Conservation (phyloP, 2,797 vertebrate species). For the Acipenser transmontanus region DNA sequence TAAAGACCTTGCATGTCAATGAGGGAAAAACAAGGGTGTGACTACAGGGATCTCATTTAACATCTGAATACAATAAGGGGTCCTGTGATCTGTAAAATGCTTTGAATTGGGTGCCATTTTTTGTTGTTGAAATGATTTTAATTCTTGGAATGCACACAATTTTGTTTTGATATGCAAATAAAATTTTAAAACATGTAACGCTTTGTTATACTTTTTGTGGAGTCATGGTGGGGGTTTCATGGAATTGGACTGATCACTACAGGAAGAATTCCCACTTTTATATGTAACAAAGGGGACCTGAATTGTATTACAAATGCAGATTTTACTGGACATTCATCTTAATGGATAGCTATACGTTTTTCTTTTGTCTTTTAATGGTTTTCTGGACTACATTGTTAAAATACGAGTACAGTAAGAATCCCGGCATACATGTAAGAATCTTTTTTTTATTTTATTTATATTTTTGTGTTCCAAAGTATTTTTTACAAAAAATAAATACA, state of each 20-base stretch:
- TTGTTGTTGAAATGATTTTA: slow-evolving; percentile 71
- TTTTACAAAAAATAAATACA: no score
- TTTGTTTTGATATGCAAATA: slow-evolving; percentile 89
- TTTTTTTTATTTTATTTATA: no score
- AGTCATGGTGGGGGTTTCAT: no score
- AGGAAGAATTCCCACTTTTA: no score
- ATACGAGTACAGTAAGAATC: no score
- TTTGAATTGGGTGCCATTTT: slow-evolving; percentile 72
- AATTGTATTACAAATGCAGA: slow-evolving; percentile 28
- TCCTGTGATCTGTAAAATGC: slow-evolving; percentile 68
- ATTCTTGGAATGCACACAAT: slow-evolving; percentile 82
- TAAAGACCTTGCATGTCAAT: slow-evolving; percentile 57
- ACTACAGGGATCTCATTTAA: slow-evolving; percentile 53
- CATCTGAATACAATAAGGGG: slow-evolving; percentile 48
- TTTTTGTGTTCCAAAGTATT: no score
- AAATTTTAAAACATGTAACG: slow-evolving; percentile 69
- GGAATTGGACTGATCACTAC: no score
- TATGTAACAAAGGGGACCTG: slow-evolving; percentile 26
- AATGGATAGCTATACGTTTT: no score
- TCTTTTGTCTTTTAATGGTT: no score
- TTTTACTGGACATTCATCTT: slow-evolving; percentile 28
- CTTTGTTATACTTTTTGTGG: slow-evolving; percentile 22
- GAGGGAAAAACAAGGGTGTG: slow-evolving; percentile 57
- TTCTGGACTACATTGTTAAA: no score
- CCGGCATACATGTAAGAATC: no score